These are phyloP conservation scores for Leucosticte australis DNA, from an alignment of 2,113 vertebrate genomes.

Conservation along the genomic window DNA sequence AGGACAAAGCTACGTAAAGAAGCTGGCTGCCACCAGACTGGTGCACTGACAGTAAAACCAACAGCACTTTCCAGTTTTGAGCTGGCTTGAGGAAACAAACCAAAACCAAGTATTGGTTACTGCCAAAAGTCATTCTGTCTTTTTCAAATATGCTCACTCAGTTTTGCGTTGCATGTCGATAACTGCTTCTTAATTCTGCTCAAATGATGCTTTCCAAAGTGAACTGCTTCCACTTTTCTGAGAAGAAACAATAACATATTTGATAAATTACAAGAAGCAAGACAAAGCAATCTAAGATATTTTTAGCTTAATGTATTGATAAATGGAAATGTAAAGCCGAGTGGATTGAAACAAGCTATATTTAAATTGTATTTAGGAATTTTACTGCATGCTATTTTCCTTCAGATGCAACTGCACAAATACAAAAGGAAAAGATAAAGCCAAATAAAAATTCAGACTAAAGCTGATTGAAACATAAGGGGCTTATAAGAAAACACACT, in stretches of 20 bases:
- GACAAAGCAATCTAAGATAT: not conserved
- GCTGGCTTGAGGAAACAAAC: constrained; percentile 22
- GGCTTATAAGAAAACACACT: not conserved
- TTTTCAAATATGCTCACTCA: constrained; percentile 7
- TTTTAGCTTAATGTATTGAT: not conserved
- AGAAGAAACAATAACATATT: not conserved
- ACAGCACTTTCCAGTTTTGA: not conserved
- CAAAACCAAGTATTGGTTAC: not conserved
- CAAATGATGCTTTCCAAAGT: constrained; percentile 12
- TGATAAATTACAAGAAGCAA: not conserved
- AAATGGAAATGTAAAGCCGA: not conserved
- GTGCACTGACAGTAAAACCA: not conserved
- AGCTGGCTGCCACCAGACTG: constrained; percentile 12
- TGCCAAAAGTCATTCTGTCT: constrained; percentile 34
- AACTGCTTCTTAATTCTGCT: constrained; percentile 25
- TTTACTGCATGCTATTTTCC: not conserved
- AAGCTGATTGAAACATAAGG: constrained; percentile 25
- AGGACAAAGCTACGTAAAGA: not conserved
- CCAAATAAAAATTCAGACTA: not conserved
- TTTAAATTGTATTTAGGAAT: constrained; percentile 23
- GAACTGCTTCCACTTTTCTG: not conserved
- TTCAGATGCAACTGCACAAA: constrained; percentile 26
- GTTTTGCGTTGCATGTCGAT: not conserved
- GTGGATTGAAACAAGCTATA: not conserved
- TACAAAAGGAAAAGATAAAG: constrained; percentile 14